Percentiles rank a stretch among this genome's conserved stretches.
phyloP scores from a whole-genome alignment of 2,113 vertebrate genomes.

The Sebastes fasciatus region DNA sequence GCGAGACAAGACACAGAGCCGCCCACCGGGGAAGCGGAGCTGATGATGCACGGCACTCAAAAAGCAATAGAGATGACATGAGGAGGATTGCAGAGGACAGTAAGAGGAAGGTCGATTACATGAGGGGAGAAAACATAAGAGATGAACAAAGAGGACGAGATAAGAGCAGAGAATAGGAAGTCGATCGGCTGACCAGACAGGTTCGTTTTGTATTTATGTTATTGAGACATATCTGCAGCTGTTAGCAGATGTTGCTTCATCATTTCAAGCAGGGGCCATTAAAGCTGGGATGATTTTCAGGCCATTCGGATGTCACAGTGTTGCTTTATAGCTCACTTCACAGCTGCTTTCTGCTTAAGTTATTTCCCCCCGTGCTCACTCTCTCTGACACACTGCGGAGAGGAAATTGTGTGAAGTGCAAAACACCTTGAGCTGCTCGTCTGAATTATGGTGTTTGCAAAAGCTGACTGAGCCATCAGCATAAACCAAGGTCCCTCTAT shows the following conservation, averaged over 20 bases:
- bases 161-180: not conserved
- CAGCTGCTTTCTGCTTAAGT: constrained; percentile 47
- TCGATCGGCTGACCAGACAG: constrained; percentile 13
- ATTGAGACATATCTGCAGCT: constrained; percentile 20
- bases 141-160: not conserved
- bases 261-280: constrained; percentile 47
- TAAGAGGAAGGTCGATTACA: constrained; percentile 13
- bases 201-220: constrained; percentile 41
- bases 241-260: constrained; percentile 56
- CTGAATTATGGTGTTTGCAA: constrained; percentile 44
- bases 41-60: constrained; percentile 30
- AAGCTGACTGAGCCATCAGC: constrained; percentile 36
- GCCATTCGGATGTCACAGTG: constrained; percentile 46
- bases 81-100: constrained; percentile 5
- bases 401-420: not conserved
- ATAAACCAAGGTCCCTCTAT: constrained; percentile 3
- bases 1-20: constrained; percentile 6
- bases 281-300: constrained; percentile 56
- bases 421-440: constrained; percentile 35
- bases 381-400: not conserved
- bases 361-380: constrained; percentile 18
- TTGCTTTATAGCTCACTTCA: constrained; percentile 60
- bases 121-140: not conserved
- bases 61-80: constrained; percentile 32
- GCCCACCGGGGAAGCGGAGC: not conserved